A percentile compares a stretch with the other conserved stretches of the same genome.
phyloP scores from a whole-genome alignment of 2,888 invertebrate genomes.

The Morpho deidamia region DNA sequence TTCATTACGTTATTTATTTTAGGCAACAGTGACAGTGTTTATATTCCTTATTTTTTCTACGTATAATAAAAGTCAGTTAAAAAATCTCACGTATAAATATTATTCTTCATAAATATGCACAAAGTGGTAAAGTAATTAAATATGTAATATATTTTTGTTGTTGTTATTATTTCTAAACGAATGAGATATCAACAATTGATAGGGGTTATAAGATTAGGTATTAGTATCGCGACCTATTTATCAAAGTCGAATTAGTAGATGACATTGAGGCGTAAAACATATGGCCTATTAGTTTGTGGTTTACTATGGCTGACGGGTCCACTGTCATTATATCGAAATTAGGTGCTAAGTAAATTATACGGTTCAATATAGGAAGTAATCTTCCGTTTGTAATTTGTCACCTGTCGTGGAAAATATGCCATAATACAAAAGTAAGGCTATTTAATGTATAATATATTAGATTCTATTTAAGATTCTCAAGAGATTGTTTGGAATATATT shows the following conservation, averaged over 20 bases:
- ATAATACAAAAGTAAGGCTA: neutral
- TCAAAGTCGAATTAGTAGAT: constrained; percentile 67
- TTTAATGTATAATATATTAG: no score
- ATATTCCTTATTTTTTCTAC: no score
- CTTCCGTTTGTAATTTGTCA: constrained; percentile 15
- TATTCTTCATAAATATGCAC: no score
- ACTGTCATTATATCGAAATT: constrained; percentile 58
- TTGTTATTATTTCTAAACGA: no score
- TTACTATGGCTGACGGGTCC: constrained; percentile 34
- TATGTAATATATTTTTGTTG: no score
- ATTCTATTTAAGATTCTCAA: no score
- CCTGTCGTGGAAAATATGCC: constrained; percentile 7
- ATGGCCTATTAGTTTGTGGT: constrained; percentile 52
- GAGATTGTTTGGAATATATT: no score
- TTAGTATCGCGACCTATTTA: constrained; percentile 57
- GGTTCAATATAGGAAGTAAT: constrained; percentile 27
- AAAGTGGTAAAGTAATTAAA: no score
- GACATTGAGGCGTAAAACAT: constrained; percentile 62
- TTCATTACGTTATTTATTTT: no score
- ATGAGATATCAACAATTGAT: constrained; percentile 11
- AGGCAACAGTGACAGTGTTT: no score
- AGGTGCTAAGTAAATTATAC: constrained; percentile 66
- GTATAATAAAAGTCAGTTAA: no score
- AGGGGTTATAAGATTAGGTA: constrained; percentile 34
- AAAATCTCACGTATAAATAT: no score